Percentiles rank a stretch among this genome's conserved stretches.
phyloP scores from a whole-genome alignment of 2,888 invertebrate species.

The Kryphioiulus occultus region DNA sequence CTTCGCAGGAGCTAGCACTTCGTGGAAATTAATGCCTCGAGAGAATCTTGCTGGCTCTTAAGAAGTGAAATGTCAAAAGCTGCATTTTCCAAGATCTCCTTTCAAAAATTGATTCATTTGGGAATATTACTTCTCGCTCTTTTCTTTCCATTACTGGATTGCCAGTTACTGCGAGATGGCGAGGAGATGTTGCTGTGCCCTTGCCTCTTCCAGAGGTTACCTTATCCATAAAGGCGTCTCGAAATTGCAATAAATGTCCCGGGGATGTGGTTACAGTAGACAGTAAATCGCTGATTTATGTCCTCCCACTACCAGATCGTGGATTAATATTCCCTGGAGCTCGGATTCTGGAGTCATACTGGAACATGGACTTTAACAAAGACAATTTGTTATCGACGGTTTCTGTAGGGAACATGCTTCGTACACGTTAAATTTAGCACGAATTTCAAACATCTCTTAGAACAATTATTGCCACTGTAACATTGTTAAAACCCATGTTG shows the following conservation, averaged over 20 bases:
- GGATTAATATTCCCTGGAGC: neutral
- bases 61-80: constrained; percentile 8
- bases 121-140: constrained; percentile 12
- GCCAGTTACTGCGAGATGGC: neutral
- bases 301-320: neutral
- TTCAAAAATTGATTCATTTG: constrained; percentile 28
- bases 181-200: neutral
- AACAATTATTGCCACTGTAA: too few relatives aligned
- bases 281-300: constrained; percentile 11
- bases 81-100: constrained; percentile 28
- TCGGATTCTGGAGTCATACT: neutral
- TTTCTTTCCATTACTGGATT: constrained; percentile 26
- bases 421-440: neutral
- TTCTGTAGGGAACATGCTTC: neutral
- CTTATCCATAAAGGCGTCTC: neutral
- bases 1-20: neutral
- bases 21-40: constrained; percentile 8
- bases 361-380: neutral
- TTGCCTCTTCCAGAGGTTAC: constrained; percentile 18
- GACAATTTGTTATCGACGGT: neutral
- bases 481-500: too few relatives aligned
- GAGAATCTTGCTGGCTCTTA: neutral
- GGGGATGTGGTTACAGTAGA: neutral
- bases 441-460: neutral
- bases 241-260: constrained; percentile 20